Evolutionary conservation across 2,797 vertebrate species (phyloP).

Genomic region (Thunnus albacares): DNA sequence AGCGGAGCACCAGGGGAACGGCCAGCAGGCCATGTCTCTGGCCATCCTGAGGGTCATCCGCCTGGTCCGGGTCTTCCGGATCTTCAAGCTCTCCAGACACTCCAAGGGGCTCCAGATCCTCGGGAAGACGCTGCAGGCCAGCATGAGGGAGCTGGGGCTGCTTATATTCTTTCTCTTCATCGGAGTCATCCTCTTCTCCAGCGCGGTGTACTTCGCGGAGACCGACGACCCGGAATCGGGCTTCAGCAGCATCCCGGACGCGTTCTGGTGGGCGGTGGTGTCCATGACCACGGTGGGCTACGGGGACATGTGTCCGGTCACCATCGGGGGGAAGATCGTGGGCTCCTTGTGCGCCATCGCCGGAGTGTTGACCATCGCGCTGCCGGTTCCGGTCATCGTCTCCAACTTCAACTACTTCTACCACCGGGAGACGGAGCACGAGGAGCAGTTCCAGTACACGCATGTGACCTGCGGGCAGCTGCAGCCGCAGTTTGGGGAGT

Average conservation of each 20-base stretch:
- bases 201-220: slow-evolving; percentile 96
- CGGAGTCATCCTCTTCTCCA: slow-evolving; percentile 94
- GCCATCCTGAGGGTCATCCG: slow-evolving; percentile 93
- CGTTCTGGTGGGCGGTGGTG: slow-evolving; percentile 98
- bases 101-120: slow-evolving; percentile 93
- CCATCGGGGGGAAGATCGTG: slow-evolving; percentile 96
- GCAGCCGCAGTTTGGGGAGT: slow-evolving; percentile 86
- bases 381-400: slow-evolving; percentile 94
- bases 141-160: slow-evolving; percentile 94
- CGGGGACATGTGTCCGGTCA: slow-evolving; percentile 96
- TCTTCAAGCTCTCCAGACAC: slow-evolving; percentile 93
- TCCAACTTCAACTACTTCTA: slow-evolving; percentile 99
- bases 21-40: slow-evolving; percentile 93
- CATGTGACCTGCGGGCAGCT: slow-evolving; percentile 95
- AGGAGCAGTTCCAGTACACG: slow-evolving; percentile 94
- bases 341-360: slow-evolving; percentile 95
- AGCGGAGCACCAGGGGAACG: slow-evolving; percentile 91
- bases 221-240: slow-evolving; percentile 92
- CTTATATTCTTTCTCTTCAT: slow-evolving; percentile 96
- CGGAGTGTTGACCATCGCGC: slow-evolving; percentile 93
- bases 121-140: slow-evolving; percentile 92
- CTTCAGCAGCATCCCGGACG: slow-evolving; percentile 95
- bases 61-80: slow-evolving; percentile 92
- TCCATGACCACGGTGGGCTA: slow-evolving; percentile 98
- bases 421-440: slow-evolving; percentile 94